A percentile compares a stretch with the other conserved stretches of the same genome.
These are phyloP conservation scores for Pseudomyrmex pallidus DNA, from an alignment of 1,140 invertebrate genomes.

Conservation along the genomic window DNA sequence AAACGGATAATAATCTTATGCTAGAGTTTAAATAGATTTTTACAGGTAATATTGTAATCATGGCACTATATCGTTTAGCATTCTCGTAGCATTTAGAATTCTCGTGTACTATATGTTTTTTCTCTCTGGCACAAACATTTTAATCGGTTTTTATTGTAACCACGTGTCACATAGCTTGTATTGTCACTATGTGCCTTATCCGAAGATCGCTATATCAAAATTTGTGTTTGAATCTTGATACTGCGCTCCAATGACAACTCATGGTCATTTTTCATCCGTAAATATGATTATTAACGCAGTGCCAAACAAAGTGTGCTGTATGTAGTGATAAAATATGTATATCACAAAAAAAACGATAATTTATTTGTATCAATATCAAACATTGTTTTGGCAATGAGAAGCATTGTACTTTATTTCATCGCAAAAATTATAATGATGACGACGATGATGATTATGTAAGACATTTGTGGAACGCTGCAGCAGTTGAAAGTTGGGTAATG, in stretches of 20 bases:
- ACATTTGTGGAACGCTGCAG: slow-evolving; percentile 6
- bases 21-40: slow-evolving; percentile 48
- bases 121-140: slow-evolving; percentile 4
- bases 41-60: slow-evolving; percentile 29
- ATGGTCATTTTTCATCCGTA: neutral
- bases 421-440: neutral
- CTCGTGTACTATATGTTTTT: neutral
- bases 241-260: neutral
- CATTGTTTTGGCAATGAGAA: slow-evolving; percentile 54
- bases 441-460: neutral
- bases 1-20: slow-evolving; percentile 40
- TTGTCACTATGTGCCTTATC: slow-evolving; percentile 57
- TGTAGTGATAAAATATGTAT: slow-evolving; percentile 49
- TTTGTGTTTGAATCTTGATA: slow-evolving; percentile 5
- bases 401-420: slow-evolving; percentile 50
- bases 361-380: slow-evolving; percentile 64
- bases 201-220: slow-evolving; percentile 25
- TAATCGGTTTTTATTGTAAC: slow-evolving; percentile 33
- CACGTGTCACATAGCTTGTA: slow-evolving; percentile 44
- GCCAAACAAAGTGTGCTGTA: slow-evolving; percentile 49
- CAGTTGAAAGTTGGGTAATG: slow-evolving; percentile 20
- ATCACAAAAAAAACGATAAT: slow-evolving; percentile 38
- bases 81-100: slow-evolving; percentile 20
- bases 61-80: slow-evolving; percentile 46
- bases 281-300: slow-evolving; percentile 11